Base-by-base conservation (phyloP, 2,888 invertebrate species). In the Cerastis rubricosa region DNA sequence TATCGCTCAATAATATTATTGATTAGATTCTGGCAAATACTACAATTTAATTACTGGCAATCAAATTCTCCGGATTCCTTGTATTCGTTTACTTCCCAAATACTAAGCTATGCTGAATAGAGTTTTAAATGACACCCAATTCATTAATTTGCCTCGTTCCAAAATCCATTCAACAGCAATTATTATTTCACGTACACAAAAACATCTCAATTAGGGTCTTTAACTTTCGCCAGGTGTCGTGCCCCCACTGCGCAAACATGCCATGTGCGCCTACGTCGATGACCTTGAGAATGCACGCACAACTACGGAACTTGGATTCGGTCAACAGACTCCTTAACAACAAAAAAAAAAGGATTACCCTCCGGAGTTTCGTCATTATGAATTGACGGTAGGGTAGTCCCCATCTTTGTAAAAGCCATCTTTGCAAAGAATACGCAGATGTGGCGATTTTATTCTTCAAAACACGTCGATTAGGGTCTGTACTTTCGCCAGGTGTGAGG, bases 151-250 rank as follows among this genome's bases (percentile, higher is more conserved):
- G 14, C 64, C 11, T 59, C 29, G 40, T 75, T 75, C 47, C 11
- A 47, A 64, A 61, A 71, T 68, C 43, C 45, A 85, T 85, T 81
- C 22, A 71, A 54, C 35, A n/a, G 65, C 51, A 43, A 12, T 69
- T 47, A 72, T 81, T 71, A 61, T 51, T 51, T 43, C 5, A 66
- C 64, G 25, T 71, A 71, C 51, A 78, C 76, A 75, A 76, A 80
- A 76, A 63, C 77, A 70, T 64, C 79, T 78, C 80, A 81, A 80
- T 86, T 82, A 87, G 49, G 75, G 71, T 74, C 22, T 25, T 40
- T 64, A n/a, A 79, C 87, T 90, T 89, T 89, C 90, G 78, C 88
- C 83, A 75, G 73, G 68, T 85, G 83, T 76, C 83, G 81, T 67
- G 85, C 69, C 72, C 85, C 88, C 85, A 83, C 85, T 67, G 66